Conservation (phyloP, 2,797 vertebrate species). For the Aplochiton taeniatus region DNA sequence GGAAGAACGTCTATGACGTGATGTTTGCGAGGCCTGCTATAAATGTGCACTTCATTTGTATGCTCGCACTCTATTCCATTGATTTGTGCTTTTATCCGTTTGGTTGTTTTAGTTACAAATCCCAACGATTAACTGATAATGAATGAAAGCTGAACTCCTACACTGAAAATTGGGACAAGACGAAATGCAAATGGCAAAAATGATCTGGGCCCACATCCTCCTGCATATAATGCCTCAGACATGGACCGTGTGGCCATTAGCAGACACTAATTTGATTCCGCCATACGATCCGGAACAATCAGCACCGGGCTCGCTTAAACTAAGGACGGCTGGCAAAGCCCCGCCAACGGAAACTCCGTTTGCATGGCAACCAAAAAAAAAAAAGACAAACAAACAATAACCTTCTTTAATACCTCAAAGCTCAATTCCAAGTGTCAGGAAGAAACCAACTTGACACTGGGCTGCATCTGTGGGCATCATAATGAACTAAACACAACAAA, state of each 20-base stretch:
- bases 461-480: constrained; percentile 32
- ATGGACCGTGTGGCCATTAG: constrained; percentile 61
- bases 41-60: constrained; percentile 42
- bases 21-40: constrained; percentile 43
- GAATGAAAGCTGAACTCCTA: constrained; percentile 58
- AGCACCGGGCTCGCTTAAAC: constrained; percentile 59
- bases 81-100: constrained; percentile 46
- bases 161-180: constrained; percentile 40
- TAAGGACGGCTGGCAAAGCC: constrained; percentile 54
- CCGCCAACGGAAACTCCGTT: constrained; percentile 61
- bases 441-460: constrained; percentile 31
- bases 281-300: constrained; percentile 62
- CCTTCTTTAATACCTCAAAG: constrained; percentile 36
- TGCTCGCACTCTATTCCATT: constrained; percentile 46
- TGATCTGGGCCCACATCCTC: constrained; percentile 57
- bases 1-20: constrained; percentile 53
- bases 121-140: constrained; percentile 65
- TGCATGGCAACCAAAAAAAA: constrained; percentile 68
- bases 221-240: constrained; percentile 56
- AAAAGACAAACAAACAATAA: constrained; percentile 58
- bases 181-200: constrained; percentile 64
- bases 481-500: constrained; percentile 14
- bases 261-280: constrained; percentile 65
- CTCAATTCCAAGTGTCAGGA: constrained; percentile 29
- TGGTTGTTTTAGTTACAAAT: constrained; percentile 63